A percentile compares a stretch with the other conserved stretches of the same genome.
These are phyloP conservation scores for Eretmodus cyanostictus DNA, from an alignment of 2,113 vertebrate species.

Conservation along the genomic window DNA sequence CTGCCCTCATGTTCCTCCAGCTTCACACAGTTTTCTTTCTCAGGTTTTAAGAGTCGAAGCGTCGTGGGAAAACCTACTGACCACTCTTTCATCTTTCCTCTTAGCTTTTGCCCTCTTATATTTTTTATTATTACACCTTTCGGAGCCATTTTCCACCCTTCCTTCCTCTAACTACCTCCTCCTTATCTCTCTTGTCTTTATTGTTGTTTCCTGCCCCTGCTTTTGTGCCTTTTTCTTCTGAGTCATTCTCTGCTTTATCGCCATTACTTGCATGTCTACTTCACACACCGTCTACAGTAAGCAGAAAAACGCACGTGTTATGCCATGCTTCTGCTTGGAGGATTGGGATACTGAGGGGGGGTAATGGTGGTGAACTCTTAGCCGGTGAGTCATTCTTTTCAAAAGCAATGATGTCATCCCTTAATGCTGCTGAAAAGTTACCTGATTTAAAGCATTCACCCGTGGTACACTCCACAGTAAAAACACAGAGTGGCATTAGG, in stretches of 20 bases:
- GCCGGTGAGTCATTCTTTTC: constrained; percentile 31
- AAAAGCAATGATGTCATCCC: constrained; percentile 48
- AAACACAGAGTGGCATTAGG: background rate
- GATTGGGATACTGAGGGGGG: background rate
- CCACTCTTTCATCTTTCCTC: constrained; percentile 15
- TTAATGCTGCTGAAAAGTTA: constrained; percentile 10
- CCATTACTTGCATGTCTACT: background rate
- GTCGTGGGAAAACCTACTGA: background rate
- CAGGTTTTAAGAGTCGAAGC: constrained; percentile 16
- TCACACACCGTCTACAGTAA: background rate
- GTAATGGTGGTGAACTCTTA: background rate
- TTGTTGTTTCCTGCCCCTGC: background rate
- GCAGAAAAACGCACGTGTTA: background rate
- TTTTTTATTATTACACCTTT: constrained; percentile 11
- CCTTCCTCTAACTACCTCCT: constrained; percentile 16
- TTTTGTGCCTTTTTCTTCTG: background rate
- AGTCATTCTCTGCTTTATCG: background rate
- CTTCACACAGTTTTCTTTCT: constrained; percentile 26
- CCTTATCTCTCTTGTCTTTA: background rate
- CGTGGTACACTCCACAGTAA: background rate
- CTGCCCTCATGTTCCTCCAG: constrained; percentile 16
- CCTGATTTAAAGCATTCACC: constrained; percentile 29
- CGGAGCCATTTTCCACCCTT: background rate
- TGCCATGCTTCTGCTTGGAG: background rate
- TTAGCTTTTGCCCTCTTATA: background rate